Evolutionary conservation across 2,113 vertebrate genomes (phyloP), one percentile per base, ranked within the genome.

Genomic region (Myanophis thanlyinensis): DNA sequence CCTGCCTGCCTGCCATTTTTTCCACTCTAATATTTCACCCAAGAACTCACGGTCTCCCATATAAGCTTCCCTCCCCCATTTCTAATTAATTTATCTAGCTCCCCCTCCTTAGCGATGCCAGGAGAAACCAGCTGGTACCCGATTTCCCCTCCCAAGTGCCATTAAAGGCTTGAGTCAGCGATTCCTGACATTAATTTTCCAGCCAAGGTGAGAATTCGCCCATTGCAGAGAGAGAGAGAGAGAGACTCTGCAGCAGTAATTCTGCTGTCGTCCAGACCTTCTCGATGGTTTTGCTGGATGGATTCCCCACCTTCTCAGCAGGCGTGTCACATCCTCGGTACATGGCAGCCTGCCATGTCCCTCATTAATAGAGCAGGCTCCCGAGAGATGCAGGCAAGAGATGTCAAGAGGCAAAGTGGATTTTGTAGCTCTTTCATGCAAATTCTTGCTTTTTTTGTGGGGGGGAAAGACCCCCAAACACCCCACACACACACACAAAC

Each of bases 151-250:
- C 44, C 52, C 48, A 4, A 20, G 18, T 7, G 88, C 40, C 35
- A 40, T 35, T 94, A 6, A 6, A 22, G 91, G 92, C 46, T 88
- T 30, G 54, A 94, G 54, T 87, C 67, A 93, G 80, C 93, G 95
- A 27, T 86, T 93, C 47, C 18, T 35, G 47, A 12, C 20, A 52
- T 3, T 0, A 59, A 85, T 85, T 90, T 88, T 90, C 67, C 0
- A 93, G 62, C 46, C 88, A 22, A 94, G 35, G 20, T 49, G 91
- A 44, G 87, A 56, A 56, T 22, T n/a, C 46, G 4, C 85, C 90
- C 85, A 73, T 89, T 44, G 89, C 85, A 10, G 87, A 40, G n/a
- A n/a, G n/a, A n/a, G n/a, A n/a, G n/a, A n/a, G n/a, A n/a, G n/a
- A n/a, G n/a, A n/a, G 91, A 40, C 18, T 27, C 1, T 51, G 49